Base-by-base conservation (phyloP, 1,140 invertebrate genomes). In the Papilio dardanus region DNA sequence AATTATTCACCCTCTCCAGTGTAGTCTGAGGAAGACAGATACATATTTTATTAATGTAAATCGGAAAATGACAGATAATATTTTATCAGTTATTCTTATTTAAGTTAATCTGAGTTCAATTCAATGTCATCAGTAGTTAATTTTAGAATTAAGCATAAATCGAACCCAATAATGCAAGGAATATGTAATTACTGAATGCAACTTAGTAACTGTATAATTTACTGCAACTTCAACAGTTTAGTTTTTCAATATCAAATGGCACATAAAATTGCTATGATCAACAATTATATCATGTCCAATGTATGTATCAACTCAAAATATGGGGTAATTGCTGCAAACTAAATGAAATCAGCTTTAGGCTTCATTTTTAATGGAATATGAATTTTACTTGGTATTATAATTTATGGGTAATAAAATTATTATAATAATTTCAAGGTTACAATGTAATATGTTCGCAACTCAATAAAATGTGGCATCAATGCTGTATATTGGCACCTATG, bases 21-120 rank as follows among this genome's bases (percentile, higher is more conserved):
- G 88, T 89, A 21, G 90, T 92, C 93, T 94, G 87, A 40, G 16
- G 42, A 90, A 87, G 83, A 76, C 42, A 77, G 62, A 71, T 65
- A 80, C 71, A 21, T 30, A 5, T 4, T 14, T 30, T 14, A 1
- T 58, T 58, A 58, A 58, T 10, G 2, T 28, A 0, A 58, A 12
- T 5, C 8, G 10, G 6, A 58, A 58, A 21, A 21, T 21, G 19
- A 0, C 19, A 21, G 5, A 19, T 46, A 5, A 46, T 5, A 6
- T 46, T 46, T n/a, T 3, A 16, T 46, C 1, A 4, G 2, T 46
- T 7, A 46, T 0, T 4, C n/a, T 46, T 46, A 12, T 46, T 10
- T 37, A 10, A 12, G 35, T 37, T 37, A 37, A 37, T 10, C 8
- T 8, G 8, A 37, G 6, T 37, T 37, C 10, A 35, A 37, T 37